Percentiles rank a stretch among this genome's conserved stretches.
phyloP scores from a whole-genome alignment of 23 tunicate genomes.

The Halocynthia aurantium region DNA sequence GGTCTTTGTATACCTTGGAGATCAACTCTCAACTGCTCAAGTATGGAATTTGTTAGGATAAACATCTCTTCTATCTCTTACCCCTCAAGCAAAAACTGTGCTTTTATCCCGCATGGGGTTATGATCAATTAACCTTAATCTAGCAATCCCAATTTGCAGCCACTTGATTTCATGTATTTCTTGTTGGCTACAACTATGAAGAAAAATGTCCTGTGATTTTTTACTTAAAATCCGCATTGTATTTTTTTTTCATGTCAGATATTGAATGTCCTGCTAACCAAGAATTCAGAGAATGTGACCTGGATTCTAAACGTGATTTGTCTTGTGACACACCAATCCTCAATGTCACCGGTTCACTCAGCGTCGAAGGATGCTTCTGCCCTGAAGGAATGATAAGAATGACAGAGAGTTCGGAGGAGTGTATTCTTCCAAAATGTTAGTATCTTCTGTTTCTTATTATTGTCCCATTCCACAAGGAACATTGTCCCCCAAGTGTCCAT shows the following conservation, averaged over 20 bases:
- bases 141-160: too few species aligned
- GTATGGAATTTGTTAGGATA: slow-evolving; percentile 5
- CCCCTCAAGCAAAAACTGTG: too few species aligned
- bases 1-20: slow-evolving; percentile 42
- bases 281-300: slow-evolving; percentile 48
- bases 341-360: slow-evolving; percentile 38
- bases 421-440: slow-evolving; percentile 50
- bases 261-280: slow-evolving; percentile 34
- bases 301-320: slow-evolving; percentile 40
- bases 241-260: not conserved
- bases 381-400: slow-evolving; percentile 41
- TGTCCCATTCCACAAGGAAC: too few species aligned
- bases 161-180: too few species aligned
- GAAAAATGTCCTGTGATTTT: too few species aligned
- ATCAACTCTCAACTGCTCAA: slow-evolving; percentile 27
- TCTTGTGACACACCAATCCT: slow-evolving; percentile 43
- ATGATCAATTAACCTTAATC: too few species aligned
- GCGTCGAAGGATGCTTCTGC: slow-evolving; percentile 60
- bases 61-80: too few species aligned
- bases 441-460: not conserved
- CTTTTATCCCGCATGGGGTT: too few species aligned
- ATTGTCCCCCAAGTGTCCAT: too few species aligned
- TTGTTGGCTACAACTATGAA: too few species aligned
- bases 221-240: too few species aligned
- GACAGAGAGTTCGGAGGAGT: slow-evolving; percentile 31